These are phyloP conservation scores for Trematomus loennbergii DNA, from an alignment of 2,113 vertebrate species.

Conservation along the genomic window DNA sequence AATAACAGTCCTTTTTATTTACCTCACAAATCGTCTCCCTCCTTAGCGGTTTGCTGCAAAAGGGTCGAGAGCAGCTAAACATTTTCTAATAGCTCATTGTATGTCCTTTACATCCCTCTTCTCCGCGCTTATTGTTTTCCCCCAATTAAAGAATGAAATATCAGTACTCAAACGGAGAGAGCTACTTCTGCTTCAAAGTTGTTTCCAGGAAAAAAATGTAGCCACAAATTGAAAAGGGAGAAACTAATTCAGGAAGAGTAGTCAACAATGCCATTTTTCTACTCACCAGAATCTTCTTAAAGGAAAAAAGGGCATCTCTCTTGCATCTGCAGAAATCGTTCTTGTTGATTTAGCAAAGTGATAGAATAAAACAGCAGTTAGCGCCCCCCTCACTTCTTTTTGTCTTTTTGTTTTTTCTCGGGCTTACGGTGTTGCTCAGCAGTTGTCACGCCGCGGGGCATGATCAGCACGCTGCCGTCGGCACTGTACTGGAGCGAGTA, in stretches of 20 bases:
- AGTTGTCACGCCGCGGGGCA: conserved; percentile 85
- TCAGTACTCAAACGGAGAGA: conserved; percentile 76
- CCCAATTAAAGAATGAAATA: conserved; percentile 73
- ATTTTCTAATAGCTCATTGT: conserved; percentile 81
- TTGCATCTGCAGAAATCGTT: conserved; percentile 79
- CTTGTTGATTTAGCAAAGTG: conserved; percentile 75
- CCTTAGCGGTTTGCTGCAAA: conserved; percentile 83
- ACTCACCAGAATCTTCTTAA: conserved; percentile 82
- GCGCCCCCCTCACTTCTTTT: conserved; percentile 90
- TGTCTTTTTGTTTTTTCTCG: conserved; percentile 95
- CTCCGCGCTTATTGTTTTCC: conserved; percentile 47
- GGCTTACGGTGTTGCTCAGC: conserved; percentile 89
- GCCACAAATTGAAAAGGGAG: conserved; percentile 79
- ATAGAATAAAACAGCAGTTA: conserved; percentile 72
- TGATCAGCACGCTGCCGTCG: conserved; percentile 92
- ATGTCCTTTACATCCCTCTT: conserved; percentile 70
- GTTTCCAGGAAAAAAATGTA: conserved; percentile 76
- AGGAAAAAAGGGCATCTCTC: conserved; percentile 83
- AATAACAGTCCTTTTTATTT: conserved; percentile 42
- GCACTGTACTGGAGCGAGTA: conserved; percentile 93
- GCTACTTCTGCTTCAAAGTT: conserved; percentile 82
- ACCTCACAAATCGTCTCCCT: conserved; percentile 69
- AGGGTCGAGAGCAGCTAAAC: conserved; percentile 83
- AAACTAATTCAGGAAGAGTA: conserved; percentile 83
- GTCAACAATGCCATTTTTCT: conserved; percentile 79